These are phyloP conservation scores for Zygaena filipendulae DNA, from an alignment of 2,888 invertebrate genomes.

Conservation along the genomic window DNA sequence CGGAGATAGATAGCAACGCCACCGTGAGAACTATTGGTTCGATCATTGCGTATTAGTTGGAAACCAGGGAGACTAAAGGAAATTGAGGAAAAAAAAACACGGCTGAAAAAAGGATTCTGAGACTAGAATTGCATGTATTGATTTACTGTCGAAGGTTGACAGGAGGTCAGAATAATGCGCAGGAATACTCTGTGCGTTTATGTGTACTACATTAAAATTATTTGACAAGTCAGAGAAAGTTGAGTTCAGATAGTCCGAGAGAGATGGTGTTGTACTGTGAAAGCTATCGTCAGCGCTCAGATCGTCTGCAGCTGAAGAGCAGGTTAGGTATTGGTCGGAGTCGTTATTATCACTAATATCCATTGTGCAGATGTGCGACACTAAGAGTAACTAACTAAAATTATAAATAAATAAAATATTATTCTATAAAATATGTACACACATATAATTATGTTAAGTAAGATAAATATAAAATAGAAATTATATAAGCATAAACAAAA, in stretches of 20 bases:
- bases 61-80: neutral
- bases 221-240: neutral
- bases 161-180: slow-evolving; percentile 2
- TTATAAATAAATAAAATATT: too few species aligned
- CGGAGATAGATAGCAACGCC: slow-evolving; percentile 10
- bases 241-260: neutral
- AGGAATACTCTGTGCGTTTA: slow-evolving; percentile 8
- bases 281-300: neutral
- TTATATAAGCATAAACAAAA: too few species aligned
- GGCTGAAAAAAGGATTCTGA: slow-evolving; percentile 8
- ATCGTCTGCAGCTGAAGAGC: neutral
- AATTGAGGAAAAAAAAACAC: neutral
- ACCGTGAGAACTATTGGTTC: slow-evolving; percentile 2
- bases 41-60: slow-evolving; percentile 7
- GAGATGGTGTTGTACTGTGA: neutral
- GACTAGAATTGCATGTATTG: slow-evolving; percentile 5
- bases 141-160: slow-evolving; percentile 2
- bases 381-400: too few species aligned
- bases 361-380: too few species aligned
- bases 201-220: slow-evolving; percentile 2
- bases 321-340: too few species aligned
- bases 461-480: too few species aligned
- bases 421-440: too few species aligned
- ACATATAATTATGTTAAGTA: too few species aligned
- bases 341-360: too few species aligned